These are phyloP conservation scores for Philypnodon macrostomus DNA, from an alignment of 2,797 vertebrate genomes.

Conservation along the genomic window DNA sequence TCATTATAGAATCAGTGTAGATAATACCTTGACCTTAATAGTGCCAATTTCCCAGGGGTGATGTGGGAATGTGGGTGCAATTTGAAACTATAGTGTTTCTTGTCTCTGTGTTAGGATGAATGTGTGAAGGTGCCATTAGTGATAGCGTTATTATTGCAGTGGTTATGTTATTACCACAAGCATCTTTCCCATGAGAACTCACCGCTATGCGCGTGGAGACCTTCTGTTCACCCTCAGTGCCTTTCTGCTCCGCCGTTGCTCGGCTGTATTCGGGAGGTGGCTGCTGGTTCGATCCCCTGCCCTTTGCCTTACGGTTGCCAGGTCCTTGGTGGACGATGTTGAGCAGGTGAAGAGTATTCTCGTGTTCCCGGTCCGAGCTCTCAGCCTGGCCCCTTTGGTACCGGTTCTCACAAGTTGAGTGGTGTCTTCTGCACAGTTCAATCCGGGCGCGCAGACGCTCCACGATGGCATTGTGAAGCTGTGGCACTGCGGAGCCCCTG, in stretches of 20 bases:
- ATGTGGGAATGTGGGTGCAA: no score
- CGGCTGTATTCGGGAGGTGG: constrained; percentile 77
- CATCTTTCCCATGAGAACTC: constrained; percentile 61
- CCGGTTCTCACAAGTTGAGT: constrained; percentile 91
- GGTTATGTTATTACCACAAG: no score
- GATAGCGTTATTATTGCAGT: neutral
- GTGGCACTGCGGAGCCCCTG: constrained; percentile 81
- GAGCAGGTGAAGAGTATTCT: constrained; percentile 90
- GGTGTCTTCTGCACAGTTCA: constrained; percentile 90
- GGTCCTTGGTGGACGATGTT: constrained; percentile 91
- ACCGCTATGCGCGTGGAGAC: constrained; percentile 88
- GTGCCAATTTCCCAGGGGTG: no score
- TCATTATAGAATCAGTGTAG: no score
- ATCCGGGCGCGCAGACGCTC: constrained; percentile 93
- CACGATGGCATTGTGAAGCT: constrained; percentile 93
- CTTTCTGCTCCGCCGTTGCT: constrained; percentile 73
- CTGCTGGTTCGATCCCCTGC: constrained; percentile 73
- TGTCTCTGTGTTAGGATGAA: no score
- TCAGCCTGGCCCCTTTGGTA: constrained; percentile 90
- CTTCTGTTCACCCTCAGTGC: constrained; percentile 79
- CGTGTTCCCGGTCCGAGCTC: constrained; percentile 88
- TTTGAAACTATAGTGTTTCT: no score
- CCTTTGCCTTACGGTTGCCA: constrained; percentile 83
- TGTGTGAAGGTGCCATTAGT: no score
- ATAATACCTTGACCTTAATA: no score